Conservation (phyloP, 2,888 invertebrate genomes). For the Drosophila nigritarsus region DNA sequence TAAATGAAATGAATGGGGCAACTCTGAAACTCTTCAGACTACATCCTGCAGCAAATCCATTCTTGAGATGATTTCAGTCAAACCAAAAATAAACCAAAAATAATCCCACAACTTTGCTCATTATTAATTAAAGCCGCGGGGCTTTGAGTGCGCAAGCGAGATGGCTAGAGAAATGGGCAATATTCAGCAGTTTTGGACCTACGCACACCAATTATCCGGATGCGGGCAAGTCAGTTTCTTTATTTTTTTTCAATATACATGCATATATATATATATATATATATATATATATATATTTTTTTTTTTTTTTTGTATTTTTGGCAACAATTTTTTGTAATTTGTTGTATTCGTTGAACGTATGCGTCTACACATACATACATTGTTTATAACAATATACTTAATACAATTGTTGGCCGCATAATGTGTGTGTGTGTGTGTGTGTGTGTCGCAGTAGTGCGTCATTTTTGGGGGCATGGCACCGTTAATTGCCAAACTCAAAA, state of each 20-base stretch:
- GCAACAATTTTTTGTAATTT: slow-evolving; percentile 43
- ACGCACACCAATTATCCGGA: slow-evolving; percentile 67
- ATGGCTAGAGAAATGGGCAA: slow-evolving; percentile 49
- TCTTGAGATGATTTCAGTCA: slow-evolving; percentile 34
- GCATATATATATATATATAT: neutral
- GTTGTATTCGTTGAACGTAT: slow-evolving; percentile 30
- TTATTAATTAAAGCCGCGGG: slow-evolving; percentile 56
- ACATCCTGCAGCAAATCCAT: slow-evolving; percentile 49
- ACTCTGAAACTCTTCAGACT: slow-evolving; percentile 32
- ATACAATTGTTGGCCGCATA: slow-evolving; percentile 43
- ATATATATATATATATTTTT: too few relatives aligned
- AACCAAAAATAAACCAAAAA: slow-evolving; percentile 4
- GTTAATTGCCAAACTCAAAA: slow-evolving; percentile 18
- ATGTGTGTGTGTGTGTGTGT: neutral
- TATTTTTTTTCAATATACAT: neutral
- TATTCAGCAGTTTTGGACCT: slow-evolving; percentile 27
- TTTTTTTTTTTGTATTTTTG: slow-evolving; percentile 5
- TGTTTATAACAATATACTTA: slow-evolving; percentile 37
- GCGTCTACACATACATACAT: neutral
- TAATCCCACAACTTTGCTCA: slow-evolving; percentile 15
- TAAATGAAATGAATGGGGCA: slow-evolving; percentile 30
- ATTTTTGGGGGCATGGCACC: slow-evolving; percentile 29
- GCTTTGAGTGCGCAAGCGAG: slow-evolving; percentile 40
- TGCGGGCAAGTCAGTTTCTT: slow-evolving; percentile 68
- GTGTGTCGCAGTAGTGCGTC: slow-evolving; percentile 39